Evolutionary conservation across 37 sponge, comb jelly and placozoan genomes (phyloP), one percentile per base, ranked within the genome.

Genomic region (Theonella swinhoei): DNA sequence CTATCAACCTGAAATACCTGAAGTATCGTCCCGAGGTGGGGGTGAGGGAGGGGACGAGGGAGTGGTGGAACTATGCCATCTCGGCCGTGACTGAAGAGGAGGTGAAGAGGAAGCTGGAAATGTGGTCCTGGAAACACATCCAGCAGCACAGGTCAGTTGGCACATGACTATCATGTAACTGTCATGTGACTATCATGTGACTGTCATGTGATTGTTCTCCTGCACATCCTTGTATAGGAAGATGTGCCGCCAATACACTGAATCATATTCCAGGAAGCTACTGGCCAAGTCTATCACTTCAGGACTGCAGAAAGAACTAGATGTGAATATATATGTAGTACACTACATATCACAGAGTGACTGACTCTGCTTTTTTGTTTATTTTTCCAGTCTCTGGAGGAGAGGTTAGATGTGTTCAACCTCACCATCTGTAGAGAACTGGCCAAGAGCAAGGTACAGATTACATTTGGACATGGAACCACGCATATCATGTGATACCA

Each of bases 41-140:
- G 54, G 39, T 80, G 61, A 63, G 28, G 23, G 80, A 87, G 70
- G 75, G 83, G 72, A 67, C 9, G 70, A 36, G 66, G 28, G 77
- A 34, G 19, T 86, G 95, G 95, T 95, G 95, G 95, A 78, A 34
- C 83, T 91, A 85, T 71, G 95, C 95, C 43, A 83, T 84, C 70
- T 78, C 80, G 62, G 79, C 84, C 41, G 83, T 95, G n/a, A 36
- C 82, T 38, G 89, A 91, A 76, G 88, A 94, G 64, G 74, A 82
- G 4, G 93, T 93, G 43, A 79, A 71, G 72, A 80, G 90, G 43
- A 88, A 68, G 61, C 36, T 80, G 22, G 31, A 66, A 37, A 78
- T 78, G 78, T 89, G 90, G 90, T 93, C 93, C 19, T 93, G 93
- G 93, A 72, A 22, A 29, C 93, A 89, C 83, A 93, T 93, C 65